phyloP scores from a whole-genome alignment of 2,797 vertebrate species.

The Microtus californicus region DNA sequence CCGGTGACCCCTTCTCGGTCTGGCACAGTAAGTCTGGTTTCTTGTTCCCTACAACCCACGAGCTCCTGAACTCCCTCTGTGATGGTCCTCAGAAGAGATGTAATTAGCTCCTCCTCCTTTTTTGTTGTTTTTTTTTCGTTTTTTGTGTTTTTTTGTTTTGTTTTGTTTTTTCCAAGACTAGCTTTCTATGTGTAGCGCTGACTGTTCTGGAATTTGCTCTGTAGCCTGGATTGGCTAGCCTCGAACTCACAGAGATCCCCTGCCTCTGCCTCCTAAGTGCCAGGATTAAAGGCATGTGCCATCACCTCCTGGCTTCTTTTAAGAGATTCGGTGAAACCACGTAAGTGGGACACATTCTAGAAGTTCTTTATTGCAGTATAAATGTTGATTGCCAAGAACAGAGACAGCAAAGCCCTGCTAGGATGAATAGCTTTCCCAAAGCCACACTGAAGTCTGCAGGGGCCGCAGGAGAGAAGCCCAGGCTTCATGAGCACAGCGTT shows the following conservation, averaged over 20 bases:
- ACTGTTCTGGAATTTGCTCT: not conserved
- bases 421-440: not conserved
- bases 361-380: slow-evolving; percentile 28
- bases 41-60: not conserved
- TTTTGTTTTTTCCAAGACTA: not conserved
- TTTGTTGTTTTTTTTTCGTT: no score
- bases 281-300: not conserved
- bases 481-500: not conserved
- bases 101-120: not conserved
- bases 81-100: not conserved
- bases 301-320: not conserved
- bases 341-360: not conserved
- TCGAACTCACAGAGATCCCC: not conserved
- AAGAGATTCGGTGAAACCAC: not conserved
- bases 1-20: not conserved
- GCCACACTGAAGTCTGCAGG: not conserved
- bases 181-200: not conserved
- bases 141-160: no score
- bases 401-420: not conserved
- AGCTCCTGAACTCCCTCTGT: not conserved
- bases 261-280: not conserved
- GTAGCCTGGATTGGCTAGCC: not conserved
- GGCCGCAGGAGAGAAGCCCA: not conserved
- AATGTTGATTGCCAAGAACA: not conserved
- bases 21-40: not conserved